Conservation (phyloP, 2,797 vertebrate species). For the Knipowitschia caucasica region DNA sequence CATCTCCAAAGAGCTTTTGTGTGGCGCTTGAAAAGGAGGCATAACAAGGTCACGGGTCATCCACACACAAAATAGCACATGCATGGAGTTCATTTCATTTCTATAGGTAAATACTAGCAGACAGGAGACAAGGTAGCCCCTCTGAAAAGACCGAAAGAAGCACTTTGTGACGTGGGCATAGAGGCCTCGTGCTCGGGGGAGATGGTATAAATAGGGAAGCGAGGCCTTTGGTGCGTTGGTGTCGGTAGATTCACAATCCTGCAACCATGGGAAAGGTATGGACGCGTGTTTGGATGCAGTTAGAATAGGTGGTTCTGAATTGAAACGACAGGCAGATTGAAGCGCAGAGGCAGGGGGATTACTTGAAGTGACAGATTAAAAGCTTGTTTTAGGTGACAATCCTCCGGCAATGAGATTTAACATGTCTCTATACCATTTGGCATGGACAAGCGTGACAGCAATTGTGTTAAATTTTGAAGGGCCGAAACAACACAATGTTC, state of each 20-base stretch:
- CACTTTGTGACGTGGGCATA: slow-evolving; percentile 57
- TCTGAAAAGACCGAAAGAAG: slow-evolving; percentile 64
- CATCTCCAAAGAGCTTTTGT: slow-evolving; percentile 64
- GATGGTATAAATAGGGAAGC: slow-evolving; percentile 69
- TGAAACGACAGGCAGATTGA: background rate
- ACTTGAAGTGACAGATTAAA: slow-evolving; percentile 12
- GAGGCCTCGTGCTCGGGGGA: slow-evolving; percentile 55
- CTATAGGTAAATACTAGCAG: slow-evolving; percentile 79
- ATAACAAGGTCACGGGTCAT: slow-evolving; percentile 64
- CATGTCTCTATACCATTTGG: slow-evolving; percentile 11
- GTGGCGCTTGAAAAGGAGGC: slow-evolving; percentile 65
- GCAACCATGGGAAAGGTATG: slow-evolving; percentile 80
- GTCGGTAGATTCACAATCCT: slow-evolving; percentile 52
- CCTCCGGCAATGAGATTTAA: slow-evolving; percentile 1
- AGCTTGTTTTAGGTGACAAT: slow-evolving; percentile 9
- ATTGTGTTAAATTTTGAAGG: slow-evolving; percentile 14
- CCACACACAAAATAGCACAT: slow-evolving; percentile 62
- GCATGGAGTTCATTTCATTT: slow-evolving; percentile 53
- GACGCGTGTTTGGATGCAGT: slow-evolving; percentile 17
- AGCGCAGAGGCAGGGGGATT: background rate
- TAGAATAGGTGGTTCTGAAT: slow-evolving; percentile 7
- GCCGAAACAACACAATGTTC: slow-evolving; percentile 7
- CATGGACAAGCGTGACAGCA: slow-evolving; percentile 14
- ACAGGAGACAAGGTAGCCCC: slow-evolving; percentile 60
- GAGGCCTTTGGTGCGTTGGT: slow-evolving; percentile 35